These are phyloP conservation scores for Phenacoccus solenopsis DNA, from an alignment of 1,140 invertebrate genomes.

Conservation along the genomic window DNA sequence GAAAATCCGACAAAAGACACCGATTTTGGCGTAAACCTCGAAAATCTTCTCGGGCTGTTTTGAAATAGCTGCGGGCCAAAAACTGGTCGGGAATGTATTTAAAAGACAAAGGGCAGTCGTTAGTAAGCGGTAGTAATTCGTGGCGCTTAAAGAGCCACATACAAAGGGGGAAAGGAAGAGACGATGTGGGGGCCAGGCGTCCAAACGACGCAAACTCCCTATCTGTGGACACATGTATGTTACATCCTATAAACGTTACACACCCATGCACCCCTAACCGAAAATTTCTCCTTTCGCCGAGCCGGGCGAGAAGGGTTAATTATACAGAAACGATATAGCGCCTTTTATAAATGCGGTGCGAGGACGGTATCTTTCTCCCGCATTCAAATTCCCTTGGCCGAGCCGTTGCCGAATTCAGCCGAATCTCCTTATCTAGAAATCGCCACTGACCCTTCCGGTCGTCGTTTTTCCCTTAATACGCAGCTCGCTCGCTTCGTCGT, in stretches of 20 bases:
- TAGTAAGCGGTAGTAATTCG: conserved; percentile 18
- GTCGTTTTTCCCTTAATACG: too few relatives aligned
- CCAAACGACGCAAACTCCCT: conserved; percentile 22
- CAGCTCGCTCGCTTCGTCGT: neutral
- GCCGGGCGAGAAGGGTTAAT: neutral
- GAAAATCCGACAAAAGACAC: neutral
- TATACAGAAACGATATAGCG: conserved; percentile 15
- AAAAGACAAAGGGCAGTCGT: conserved; percentile 16
- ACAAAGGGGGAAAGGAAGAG: neutral
- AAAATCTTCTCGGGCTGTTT: conserved; percentile 1
- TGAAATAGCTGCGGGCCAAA: neutral
- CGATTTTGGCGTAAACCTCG: neutral
- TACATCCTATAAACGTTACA: conserved; percentile 12
- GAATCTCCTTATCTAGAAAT: neutral
- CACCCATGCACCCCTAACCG: neutral
- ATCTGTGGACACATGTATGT: conserved; percentile 16
- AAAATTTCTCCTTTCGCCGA: conserved; percentile 6
- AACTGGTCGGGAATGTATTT: conserved; percentile 1
- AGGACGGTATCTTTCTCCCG: conserved; percentile 8
- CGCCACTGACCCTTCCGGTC: too few relatives aligned
- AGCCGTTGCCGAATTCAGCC: neutral
- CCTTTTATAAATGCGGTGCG: conserved; percentile 16
- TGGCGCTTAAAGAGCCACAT: conserved; percentile 8
- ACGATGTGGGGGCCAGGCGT: conserved; percentile 19
- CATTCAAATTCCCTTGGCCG: conserved; percentile 24